These are phyloP conservation scores for Cydia splendana DNA, from an alignment of 1,140 invertebrate genomes.

Conservation along the genomic window DNA sequence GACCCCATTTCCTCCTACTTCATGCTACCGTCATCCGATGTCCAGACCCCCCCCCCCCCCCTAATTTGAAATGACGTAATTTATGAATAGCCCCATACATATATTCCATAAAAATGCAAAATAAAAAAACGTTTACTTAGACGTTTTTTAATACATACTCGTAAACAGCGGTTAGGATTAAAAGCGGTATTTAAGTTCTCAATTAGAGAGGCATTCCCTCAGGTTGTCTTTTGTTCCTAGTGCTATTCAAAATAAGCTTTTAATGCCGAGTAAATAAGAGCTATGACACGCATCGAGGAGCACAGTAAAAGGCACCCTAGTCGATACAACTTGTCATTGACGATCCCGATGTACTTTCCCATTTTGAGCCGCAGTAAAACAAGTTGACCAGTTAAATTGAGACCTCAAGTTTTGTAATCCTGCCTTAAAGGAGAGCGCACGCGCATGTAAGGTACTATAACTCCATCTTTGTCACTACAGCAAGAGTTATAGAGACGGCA, in stretches of 20 bases:
- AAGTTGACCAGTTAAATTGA: neutral
- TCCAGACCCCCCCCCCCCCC: too few relatives aligned
- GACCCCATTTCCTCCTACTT: too few relatives aligned
- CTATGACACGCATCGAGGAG: neutral
- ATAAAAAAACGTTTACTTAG: neutral
- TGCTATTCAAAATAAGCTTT: neutral
- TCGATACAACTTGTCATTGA: neutral
- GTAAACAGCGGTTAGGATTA: slow-evolving; percentile 1
- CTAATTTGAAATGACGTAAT: too few relatives aligned
- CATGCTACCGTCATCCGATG: too few relatives aligned
- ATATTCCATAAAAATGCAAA: too few relatives aligned
- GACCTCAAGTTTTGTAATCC: neutral
- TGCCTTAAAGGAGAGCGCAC: too few relatives aligned
- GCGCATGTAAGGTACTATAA: too few relatives aligned
- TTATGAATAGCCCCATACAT: too few relatives aligned
- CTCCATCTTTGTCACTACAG: too few relatives aligned
- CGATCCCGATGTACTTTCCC: neutral
- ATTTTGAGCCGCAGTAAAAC: neutral
- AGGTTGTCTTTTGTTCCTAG: neutral
- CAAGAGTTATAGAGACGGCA: too few relatives aligned
- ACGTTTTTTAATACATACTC: slow-evolving; percentile 7
- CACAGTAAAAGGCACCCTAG: slow-evolving; percentile 4
- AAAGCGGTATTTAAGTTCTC: slow-evolving; percentile 11
- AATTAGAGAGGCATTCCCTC: slow-evolving; percentile 17
- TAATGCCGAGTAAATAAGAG: neutral